phyloP scores from a whole-genome alignment of 2,888 invertebrate genomes.

The Phasia obesa region DNA sequence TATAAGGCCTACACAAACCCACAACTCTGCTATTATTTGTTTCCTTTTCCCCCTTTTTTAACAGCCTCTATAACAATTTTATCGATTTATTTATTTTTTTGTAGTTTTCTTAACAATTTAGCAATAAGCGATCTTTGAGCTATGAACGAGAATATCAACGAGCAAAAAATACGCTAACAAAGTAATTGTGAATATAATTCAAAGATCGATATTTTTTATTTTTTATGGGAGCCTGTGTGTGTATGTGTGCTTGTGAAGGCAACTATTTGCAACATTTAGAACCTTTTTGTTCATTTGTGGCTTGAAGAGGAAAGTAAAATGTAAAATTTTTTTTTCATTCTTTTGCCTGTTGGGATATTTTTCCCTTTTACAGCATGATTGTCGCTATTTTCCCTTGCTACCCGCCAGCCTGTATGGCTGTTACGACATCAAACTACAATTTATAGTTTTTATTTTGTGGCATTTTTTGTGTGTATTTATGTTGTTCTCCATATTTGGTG shows the following conservation, averaged over 20 bases:
- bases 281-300: slow-evolving; percentile 56
- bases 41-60: background rate
- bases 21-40: slow-evolving; percentile 51
- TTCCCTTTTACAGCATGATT: slow-evolving; percentile 58
- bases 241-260: background rate
- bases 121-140: slow-evolving; percentile 63
- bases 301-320: slow-evolving; percentile 28
- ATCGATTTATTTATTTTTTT: no score
- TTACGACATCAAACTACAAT: slow-evolving; percentile 31
- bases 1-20: slow-evolving; percentile 65
- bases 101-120: slow-evolving; percentile 58
- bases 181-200: slow-evolving; percentile 66
- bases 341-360: slow-evolving; percentile 48
- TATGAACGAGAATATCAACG: slow-evolving; percentile 1
- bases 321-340: slow-evolving; percentile 13
- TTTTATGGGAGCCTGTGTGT: background rate
- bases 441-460: slow-evolving; percentile 37
- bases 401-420: slow-evolving; percentile 5
- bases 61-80: slow-evolving; percentile 10
- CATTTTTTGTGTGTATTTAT: slow-evolving; percentile 50
- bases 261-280: slow-evolving; percentile 55
- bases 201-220: slow-evolving; percentile 65
- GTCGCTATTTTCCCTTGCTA: slow-evolving; percentile 31
- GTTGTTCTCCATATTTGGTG: slow-evolving; percentile 66
- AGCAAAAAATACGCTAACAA: slow-evolving; percentile 30